A percentile compares a stretch with the other conserved stretches of the same genome.
These are phyloP conservation scores for Falco peregrinus DNA, from an alignment of 2,797 vertebrate genomes.

Conservation along the genomic window DNA sequence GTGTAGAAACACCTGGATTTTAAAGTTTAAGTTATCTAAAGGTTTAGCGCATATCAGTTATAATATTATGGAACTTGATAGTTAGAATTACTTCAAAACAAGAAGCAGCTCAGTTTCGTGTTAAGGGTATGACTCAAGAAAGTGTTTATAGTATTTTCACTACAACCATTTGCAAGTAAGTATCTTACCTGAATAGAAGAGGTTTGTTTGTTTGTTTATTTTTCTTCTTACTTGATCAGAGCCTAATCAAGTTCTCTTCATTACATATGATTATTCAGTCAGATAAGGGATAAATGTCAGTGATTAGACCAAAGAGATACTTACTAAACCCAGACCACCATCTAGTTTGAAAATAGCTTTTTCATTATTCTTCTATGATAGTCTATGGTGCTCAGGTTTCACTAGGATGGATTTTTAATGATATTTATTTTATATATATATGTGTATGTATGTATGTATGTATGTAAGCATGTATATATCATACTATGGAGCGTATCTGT, in stretches of 20 bases:
- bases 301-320: neutral
- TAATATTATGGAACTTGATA: neutral
- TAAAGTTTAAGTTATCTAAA: neutral
- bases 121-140: neutral
- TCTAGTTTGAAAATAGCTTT: neutral
- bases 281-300: neutral
- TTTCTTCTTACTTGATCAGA: neutral
- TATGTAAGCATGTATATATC: fast-evolving
- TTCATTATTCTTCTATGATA: neutral
- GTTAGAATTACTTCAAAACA: neutral
- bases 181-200: neutral
- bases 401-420: neutral
- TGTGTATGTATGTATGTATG: too few species aligned
- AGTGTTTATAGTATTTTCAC: neutral
- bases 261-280: neutral
- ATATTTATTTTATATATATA: neutral
- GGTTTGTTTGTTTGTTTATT: neutral
- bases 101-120: neutral
- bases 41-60: neutral
- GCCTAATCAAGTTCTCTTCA: neutral
- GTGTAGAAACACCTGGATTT: neutral
- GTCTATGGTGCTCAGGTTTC: neutral
- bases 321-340: neutral
- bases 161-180: neutral
- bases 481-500: neutral